phyloP scores from a whole-genome alignment of 2,888 invertebrate species.

The Protonemura montana region DNA sequence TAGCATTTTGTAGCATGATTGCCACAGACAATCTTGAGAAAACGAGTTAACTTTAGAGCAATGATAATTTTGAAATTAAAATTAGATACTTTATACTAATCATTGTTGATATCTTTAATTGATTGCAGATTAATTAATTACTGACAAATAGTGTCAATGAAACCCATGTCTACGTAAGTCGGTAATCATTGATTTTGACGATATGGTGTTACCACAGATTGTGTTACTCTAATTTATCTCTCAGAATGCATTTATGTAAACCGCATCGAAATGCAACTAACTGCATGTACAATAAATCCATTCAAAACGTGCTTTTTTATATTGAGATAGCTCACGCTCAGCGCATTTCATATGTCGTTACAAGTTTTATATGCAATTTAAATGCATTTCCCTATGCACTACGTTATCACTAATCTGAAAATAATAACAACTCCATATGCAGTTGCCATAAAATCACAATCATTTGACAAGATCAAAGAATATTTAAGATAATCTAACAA shows the following conservation, averaged over 20 bases:
- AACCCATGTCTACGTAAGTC: too few relatives aligned
- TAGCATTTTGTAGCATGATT: too few relatives aligned
- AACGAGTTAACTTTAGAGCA: too few relatives aligned
- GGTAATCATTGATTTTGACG: too few relatives aligned
- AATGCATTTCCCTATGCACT: background rate
- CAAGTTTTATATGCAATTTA: background rate
- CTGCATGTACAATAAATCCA: background rate
- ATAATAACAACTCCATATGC: background rate
- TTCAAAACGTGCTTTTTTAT: background rate
- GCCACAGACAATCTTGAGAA: too few relatives aligned
- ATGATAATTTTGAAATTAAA: too few relatives aligned
- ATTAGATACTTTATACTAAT: too few relatives aligned
- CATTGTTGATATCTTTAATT: too few relatives aligned
- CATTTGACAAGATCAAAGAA: background rate
- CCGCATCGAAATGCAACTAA: background rate
- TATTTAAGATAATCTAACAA: background rate
- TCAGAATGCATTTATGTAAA: background rate
- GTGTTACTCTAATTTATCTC: too few relatives aligned
- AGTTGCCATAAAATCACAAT: background rate
- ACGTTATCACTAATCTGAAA: background rate
- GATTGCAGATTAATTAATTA: too few relatives aligned
- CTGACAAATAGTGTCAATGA: too few relatives aligned
- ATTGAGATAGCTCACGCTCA: background rate
- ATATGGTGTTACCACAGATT: too few relatives aligned
- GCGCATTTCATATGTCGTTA: background rate